Evolutionary conservation across 2,797 vertebrate species (phyloP).

Genomic region (Catostomus latipinnis): DNA sequence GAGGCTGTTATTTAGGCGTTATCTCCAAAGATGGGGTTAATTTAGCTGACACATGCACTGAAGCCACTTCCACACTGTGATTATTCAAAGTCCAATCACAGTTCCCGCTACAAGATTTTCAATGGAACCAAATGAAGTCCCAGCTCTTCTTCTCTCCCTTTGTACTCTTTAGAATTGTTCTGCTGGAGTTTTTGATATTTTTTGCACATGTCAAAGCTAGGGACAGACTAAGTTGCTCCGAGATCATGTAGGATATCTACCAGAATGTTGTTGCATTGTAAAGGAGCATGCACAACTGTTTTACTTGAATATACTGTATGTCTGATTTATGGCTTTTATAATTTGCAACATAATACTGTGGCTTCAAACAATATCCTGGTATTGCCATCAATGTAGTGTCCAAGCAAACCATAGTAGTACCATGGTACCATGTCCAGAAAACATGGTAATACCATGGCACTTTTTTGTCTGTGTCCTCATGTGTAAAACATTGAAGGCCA

Average conservation of each 20-base stretch:
- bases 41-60: conserved; percentile 39
- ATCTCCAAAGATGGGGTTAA: conserved; percentile 41
- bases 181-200: conserved; percentile 16
- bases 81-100: conserved; percentile 38
- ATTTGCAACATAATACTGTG: too few relatives aligned
- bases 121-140: conserved; percentile 29
- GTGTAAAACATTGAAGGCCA: background rate
- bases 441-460: too few relatives aligned
- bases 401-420: too few relatives aligned
- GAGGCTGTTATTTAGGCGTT: conserved; percentile 37
- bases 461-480: too few relatives aligned
- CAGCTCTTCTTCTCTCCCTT: background rate
- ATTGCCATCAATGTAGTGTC: background rate
- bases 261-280: background rate
- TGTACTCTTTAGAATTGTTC: conserved; percentile 7
- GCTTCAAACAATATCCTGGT: background rate
- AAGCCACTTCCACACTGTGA: conserved; percentile 22
- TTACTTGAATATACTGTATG: background rate
- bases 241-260: background rate
- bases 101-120: conserved; percentile 24
- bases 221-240: background rate
- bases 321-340: background rate
- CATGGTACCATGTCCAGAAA: too few relatives aligned
- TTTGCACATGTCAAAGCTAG: conserved; percentile 18
- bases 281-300: too few relatives aligned